Evolutionary conservation across 2,113 vertebrate species (phyloP).

Genomic region (Laterallus jamaicensis): DNA sequence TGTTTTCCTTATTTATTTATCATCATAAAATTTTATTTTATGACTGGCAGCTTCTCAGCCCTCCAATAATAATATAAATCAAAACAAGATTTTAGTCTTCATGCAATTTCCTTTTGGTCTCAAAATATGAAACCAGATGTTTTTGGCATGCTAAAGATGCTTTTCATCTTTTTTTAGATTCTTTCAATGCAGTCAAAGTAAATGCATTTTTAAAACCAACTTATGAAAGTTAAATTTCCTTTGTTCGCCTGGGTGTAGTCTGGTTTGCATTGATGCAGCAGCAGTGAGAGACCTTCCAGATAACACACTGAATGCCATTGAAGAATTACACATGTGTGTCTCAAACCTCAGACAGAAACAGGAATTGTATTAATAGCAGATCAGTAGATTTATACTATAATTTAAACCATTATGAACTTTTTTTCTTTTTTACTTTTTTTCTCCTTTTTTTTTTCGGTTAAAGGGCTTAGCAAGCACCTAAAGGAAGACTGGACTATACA

Average conservation of each 20-base stretch:
- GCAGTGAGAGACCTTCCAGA: constrained; percentile 82
- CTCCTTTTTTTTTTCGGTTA: neutral
- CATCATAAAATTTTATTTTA: constrained; percentile 85
- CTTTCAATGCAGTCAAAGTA: constrained; percentile 86
- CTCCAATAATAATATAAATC: constrained; percentile 95
- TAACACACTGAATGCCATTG: constrained; percentile 73
- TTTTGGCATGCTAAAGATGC: constrained; percentile 91
- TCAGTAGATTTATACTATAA: constrained; percentile 57
- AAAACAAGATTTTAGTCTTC: constrained; percentile 96
- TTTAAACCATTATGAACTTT: constrained; percentile 42
- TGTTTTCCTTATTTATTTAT: constrained; percentile 87
- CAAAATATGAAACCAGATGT: constrained; percentile 98
- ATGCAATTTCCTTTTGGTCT: constrained; percentile 94
- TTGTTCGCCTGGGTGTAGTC: constrained; percentile 88
- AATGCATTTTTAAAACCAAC: constrained; percentile 86
- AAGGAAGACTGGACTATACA: neutral
- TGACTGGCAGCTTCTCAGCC: constrained; percentile 84
- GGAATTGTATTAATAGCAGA: constrained; percentile 75
- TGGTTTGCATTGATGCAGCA: constrained; percentile 95
- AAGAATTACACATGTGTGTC: constrained; percentile 73
- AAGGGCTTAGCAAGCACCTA: neutral
- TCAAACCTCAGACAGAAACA: constrained; percentile 68
- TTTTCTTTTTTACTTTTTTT: no score
- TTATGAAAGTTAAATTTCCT: constrained; percentile 91
- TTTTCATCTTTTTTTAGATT: constrained; percentile 90